phyloP scores from a whole-genome alignment of 2,113 vertebrate species.

The Speoplatyrhinus poulsoni region DNA sequence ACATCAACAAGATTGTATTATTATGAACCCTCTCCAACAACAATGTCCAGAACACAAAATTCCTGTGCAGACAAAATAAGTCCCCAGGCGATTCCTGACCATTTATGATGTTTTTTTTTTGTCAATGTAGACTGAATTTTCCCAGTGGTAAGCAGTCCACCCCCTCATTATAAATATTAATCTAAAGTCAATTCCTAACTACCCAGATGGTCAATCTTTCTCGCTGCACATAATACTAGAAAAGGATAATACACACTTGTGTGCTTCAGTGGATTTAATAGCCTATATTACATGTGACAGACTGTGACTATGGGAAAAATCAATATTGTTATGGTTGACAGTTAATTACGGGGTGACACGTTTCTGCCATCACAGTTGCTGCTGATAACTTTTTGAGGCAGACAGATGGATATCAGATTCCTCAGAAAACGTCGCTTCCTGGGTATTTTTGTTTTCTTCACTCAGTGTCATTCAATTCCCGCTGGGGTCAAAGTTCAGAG shows the following conservation, averaged over 20 bases:
- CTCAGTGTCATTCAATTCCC: conserved; percentile 50
- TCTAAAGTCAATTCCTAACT: conserved; percentile 2
- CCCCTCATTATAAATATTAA: conserved; percentile 33
- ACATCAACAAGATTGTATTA: conserved; percentile 30
- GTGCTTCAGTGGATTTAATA: conserved; percentile 22
- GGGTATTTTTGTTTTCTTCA: conserved; percentile 24
- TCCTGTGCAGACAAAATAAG: conserved; percentile 11
- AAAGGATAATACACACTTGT: conserved; percentile 5
- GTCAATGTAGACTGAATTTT: conserved; percentile 27
- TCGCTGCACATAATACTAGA: conserved; percentile 5
- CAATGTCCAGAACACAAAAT: conserved; percentile 27
- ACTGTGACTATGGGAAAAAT: conserved; percentile 16
- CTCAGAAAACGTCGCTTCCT: conserved; percentile 2
- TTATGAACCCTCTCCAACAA: conserved; percentile 5
- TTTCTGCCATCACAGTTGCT: conserved; percentile 11
- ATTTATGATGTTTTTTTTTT: conserved; percentile 10
- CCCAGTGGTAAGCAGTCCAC: conserved; percentile 20
- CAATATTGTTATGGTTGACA: conserved; percentile 31
- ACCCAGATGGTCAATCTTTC: conserved; percentile 1
- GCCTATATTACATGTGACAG: conserved; percentile 22
- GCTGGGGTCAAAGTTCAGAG: conserved; percentile 57
- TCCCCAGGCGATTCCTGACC: conserved; percentile 25
- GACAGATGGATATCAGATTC: conserved; percentile 34
- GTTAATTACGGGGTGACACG: conserved; percentile 48
- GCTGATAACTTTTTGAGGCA: conserved; percentile 18